Evolutionary conservation across 1,140 invertebrate genomes (phyloP).

Genomic region (Drosophila biarmipes): DNA sequence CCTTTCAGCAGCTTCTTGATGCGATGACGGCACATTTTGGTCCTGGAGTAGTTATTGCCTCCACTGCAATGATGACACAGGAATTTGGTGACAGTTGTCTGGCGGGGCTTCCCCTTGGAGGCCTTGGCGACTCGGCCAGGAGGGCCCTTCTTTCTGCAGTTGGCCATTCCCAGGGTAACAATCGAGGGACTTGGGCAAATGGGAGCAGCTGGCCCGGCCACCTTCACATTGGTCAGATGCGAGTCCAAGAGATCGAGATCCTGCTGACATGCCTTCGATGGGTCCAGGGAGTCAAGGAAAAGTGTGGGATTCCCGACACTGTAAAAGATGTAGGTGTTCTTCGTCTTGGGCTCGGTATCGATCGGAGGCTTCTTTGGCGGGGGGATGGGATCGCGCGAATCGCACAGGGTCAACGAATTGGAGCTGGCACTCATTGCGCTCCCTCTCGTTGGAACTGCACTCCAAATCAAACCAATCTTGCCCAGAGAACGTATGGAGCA

Average conservation of each 20-base stretch:
- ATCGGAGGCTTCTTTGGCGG: not conserved
- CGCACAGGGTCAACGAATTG: not conserved
- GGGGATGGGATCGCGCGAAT: not conserved
- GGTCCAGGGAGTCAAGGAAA: conserved; percentile 36
- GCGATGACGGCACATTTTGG: not conserved
- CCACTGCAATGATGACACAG: not conserved
- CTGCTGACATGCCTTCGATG: not conserved
- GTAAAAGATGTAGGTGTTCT: conserved; percentile 55
- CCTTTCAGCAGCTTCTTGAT: not conserved
- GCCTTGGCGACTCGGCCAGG: not conserved
- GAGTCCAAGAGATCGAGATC: conserved; percentile 40
- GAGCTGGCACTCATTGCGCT: no score
- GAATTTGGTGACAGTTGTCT: not conserved
- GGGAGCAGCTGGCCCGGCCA: not conserved
- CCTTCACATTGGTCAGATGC: conserved; percentile 39
- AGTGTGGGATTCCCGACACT: conserved; percentile 56
- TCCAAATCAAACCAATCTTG: conserved; percentile 14
- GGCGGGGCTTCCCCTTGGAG: not conserved
- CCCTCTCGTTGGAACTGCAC: not conserved
- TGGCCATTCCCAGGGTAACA: conserved; percentile 38
- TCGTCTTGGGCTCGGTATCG: not conserved
- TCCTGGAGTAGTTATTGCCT: not conserved
- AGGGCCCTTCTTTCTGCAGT: no score
- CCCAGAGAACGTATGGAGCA: not conserved
- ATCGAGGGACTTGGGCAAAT: conserved; percentile 49